Base-by-base conservation (phyloP, 2,797 vertebrate species). In the Rhodeus uyekii region DNA sequence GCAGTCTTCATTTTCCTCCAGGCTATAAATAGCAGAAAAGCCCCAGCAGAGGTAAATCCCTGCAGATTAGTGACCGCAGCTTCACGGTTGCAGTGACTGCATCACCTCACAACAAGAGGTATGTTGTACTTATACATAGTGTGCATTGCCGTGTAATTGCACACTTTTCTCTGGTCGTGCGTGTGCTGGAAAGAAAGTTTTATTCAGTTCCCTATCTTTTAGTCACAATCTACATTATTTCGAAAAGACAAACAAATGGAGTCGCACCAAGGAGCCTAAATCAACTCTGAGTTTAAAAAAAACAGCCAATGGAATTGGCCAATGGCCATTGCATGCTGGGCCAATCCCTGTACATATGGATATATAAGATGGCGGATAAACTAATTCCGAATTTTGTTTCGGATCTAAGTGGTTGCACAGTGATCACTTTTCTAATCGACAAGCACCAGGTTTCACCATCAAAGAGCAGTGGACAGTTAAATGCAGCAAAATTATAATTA, bases 21-120 rank as follows among this genome's bases (percentile, higher is more conserved):
- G 84, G 88, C 89, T 78, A 53, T 90, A 94, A 95, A 95, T 95
- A 95, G 92, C 92, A 90, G 72, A 44, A 81, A 76, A 84, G 74
- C 80, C 76, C 61, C 80, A 77, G 76, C 48, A 76, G 78, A 90
- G 88, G 92, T 94, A 95, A 95, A 95, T 95, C 94, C 93, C 90
- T 90, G 87, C 86, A 84, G 93, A 93, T 94, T 94, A 95, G 90
- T 85, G 86, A 89, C 77, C 86, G 76, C 71, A 85, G 83, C 80
- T 72, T 81, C 83, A 89, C 88, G 84, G 85, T 85, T 86, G 87
- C 24, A 67, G 73, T 61, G 67, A 32, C 44, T 42, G 63, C 63
- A 55, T 38, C 58, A 60, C 32, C 46, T 78, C 60, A 71, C 19
- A 77, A 32, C 22, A 0, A 78, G 44, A 19, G n/a, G 14, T 64